Percentiles rank a stretch among this genome's conserved stretches.
phyloP scores from a whole-genome alignment of 2,888 invertebrate genomes.

The Eubasilissa splendida region DNA sequence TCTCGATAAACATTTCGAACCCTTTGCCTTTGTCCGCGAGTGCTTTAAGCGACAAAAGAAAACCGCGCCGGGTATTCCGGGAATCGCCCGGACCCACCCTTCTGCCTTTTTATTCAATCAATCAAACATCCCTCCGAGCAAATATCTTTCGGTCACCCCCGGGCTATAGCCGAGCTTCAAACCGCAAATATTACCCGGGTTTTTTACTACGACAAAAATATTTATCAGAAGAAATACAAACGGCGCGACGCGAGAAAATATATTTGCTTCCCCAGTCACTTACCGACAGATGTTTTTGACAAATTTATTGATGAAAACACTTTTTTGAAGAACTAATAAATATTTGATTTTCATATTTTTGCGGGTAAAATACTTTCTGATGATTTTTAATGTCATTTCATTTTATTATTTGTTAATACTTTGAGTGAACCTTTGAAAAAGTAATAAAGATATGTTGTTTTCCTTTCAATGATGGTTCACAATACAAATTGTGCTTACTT shows the following conservation, averaged over 20 bases:
- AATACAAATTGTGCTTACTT: too few species aligned
- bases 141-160: constrained; percentile 6
- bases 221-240: background rate
- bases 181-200: background rate
- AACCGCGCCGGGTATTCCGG: constrained; percentile 1
- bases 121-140: constrained; percentile 7
- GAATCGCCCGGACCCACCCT: background rate
- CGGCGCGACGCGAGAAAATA: background rate
- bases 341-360: too few species aligned
- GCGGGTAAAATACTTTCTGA: too few species aligned
- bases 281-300: constrained; percentile 3
- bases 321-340: too few species aligned
- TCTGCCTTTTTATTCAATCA: constrained; percentile 25
- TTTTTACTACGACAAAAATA: constrained; percentile 4
- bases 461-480: too few species aligned
- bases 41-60: constrained; percentile 7
- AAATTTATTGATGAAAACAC: background rate
- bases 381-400: too few species aligned
- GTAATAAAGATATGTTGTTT: too few species aligned
- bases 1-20: too few species aligned
- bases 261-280: too few species aligned
- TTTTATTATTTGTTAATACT: too few species aligned
- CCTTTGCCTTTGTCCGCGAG: too few species aligned
- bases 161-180: background rate
- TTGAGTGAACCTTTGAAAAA: too few species aligned